Evolutionary conservation across 2,888 invertebrate genomes (phyloP).

Genomic region (Heliconius cydno): DNA sequence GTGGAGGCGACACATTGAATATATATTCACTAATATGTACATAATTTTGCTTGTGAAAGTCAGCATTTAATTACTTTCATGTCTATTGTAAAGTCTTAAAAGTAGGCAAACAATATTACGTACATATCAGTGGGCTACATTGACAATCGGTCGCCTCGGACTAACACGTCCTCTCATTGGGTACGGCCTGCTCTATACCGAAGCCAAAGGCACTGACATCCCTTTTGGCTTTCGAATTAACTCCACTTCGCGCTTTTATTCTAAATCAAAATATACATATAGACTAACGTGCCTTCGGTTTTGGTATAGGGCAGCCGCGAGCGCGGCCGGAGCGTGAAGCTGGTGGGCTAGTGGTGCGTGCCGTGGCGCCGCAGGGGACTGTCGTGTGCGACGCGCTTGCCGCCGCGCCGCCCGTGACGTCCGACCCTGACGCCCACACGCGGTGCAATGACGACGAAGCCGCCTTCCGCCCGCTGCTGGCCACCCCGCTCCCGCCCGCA

Average conservation of each 20-base stretch:
- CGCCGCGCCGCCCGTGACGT: slow-evolving; percentile 62
- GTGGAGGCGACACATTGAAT: slow-evolving; percentile 24
- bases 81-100: not conserved
- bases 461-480: slow-evolving; percentile 85
- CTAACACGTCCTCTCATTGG: slow-evolving; percentile 57
- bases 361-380: slow-evolving; percentile 90
- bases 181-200: slow-evolving; percentile 59
- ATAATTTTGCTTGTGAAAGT: not conserved
- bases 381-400: slow-evolving; percentile 57
- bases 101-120: not conserved
- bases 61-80: not conserved
- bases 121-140: not conserved
- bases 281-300: slow-evolving; percentile 87
- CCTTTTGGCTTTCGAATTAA: slow-evolving; percentile 54
- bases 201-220: slow-evolving; percentile 80
- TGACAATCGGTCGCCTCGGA: slow-evolving; percentile 21
- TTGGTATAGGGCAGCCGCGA: slow-evolving; percentile 87
- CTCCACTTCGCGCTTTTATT: slow-evolving; percentile 57
- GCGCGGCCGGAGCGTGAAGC: slow-evolving; percentile 51
- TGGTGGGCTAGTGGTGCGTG: slow-evolving; percentile 78
- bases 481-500: slow-evolving; percentile 63
- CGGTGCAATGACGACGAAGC: slow-evolving; percentile 86
- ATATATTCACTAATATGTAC: slow-evolving; percentile 2
- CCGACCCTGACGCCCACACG: slow-evolving; percentile 74
- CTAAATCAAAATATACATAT: slow-evolving; percentile 41